Evolutionary conservation across 1,140 invertebrate species (phyloP), one percentile per base, ranked within the genome.

Genomic region (Glossosoma conforme): DNA sequence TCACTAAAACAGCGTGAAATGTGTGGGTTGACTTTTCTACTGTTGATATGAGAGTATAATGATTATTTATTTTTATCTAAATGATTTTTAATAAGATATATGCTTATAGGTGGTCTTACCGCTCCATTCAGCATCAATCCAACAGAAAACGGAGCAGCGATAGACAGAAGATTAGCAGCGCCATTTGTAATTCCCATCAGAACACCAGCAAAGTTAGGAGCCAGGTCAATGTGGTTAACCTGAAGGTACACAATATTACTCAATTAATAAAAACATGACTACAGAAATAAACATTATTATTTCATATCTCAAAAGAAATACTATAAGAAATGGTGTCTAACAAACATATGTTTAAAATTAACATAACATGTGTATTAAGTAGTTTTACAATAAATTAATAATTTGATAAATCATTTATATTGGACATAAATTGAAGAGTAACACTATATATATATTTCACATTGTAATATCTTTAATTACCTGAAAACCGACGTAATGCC

Each of bases 101-200:
- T n/a, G n/a, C n/a, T n/a, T n/a, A 14, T 17, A 40, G 18, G 10
- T 21, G 10, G 4, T 38, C 38, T 40, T 63, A 84, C 83, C 61
- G 74, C 62, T 60, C 84, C 76, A 2, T 65, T 60, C 6, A 85
- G 67, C 18, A 86, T 71, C n/a, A 77, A 36, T 1, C 79, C 75
- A 11, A 77, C 78, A 11, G 77, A 65, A 3, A 79, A 64, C 2
- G 85, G 86, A 30, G 80, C 82, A 18, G 87, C 67, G 54, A 88
- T 85, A 5, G 84, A 84, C 44, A 84, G 75, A 20, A 86, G 68
- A 56, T 86, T 88, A 1, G 83, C 82, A 41, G 81, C 64, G 44
- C 77, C 82, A 66, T 89, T 89, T 15, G 83, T 84, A 38, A 89
- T 74, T 4, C 85, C 85, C 83, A 87, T 86, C 42, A 87, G 61